Percentiles rank a stretch among this genome's conserved stretches.
Evolutionary conservation across 35 echinoderm and acorn worm genomes (phyloP).

Genomic region (Chiridota heheva): DNA sequence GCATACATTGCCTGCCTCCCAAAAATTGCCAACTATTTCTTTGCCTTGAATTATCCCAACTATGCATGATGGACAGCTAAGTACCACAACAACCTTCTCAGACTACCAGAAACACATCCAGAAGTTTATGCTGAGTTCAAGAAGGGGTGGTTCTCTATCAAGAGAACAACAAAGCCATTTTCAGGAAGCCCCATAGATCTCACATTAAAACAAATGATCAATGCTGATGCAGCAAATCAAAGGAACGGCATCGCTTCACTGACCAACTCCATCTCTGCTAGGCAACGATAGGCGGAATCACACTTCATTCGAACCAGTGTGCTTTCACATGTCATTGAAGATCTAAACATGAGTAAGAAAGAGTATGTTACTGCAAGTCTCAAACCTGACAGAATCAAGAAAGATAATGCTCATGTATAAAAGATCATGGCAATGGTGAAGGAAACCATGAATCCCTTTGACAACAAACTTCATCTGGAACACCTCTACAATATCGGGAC

Average conservation of each 20-base stretch:
- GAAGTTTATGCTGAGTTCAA: slow-evolving; percentile 18
- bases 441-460: too few species aligned
- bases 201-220: slow-evolving; percentile 3
- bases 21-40: slow-evolving; percentile 13
- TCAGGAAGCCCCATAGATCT: neutral
- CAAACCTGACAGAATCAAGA: too few species aligned
- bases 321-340: slow-evolving; percentile 5
- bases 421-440: too few species aligned
- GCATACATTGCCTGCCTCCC: slow-evolving; percentile 15
- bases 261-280: slow-evolving; percentile 23
- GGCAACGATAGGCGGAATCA: slow-evolving; percentile 11
- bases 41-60: slow-evolving; percentile 20
- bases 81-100: slow-evolving; percentile 6
- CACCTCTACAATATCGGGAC: too few species aligned
- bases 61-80: slow-evolving; percentile 2
- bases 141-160: slow-evolving; percentile 13
- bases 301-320: slow-evolving; percentile 13
- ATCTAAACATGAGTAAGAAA: too few species aligned
- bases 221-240: slow-evolving; percentile 23
- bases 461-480: too few species aligned
- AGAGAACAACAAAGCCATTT: slow-evolving; percentile 20
- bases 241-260: neutral
- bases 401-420: too few species aligned
- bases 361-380: too few species aligned
- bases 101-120: slow-evolving; percentile 10